Percentiles rank a stretch among this genome's conserved stretches.
Conservation (phyloP, 2,797 vertebrate species). For the Anniella stebbinsi region DNA sequence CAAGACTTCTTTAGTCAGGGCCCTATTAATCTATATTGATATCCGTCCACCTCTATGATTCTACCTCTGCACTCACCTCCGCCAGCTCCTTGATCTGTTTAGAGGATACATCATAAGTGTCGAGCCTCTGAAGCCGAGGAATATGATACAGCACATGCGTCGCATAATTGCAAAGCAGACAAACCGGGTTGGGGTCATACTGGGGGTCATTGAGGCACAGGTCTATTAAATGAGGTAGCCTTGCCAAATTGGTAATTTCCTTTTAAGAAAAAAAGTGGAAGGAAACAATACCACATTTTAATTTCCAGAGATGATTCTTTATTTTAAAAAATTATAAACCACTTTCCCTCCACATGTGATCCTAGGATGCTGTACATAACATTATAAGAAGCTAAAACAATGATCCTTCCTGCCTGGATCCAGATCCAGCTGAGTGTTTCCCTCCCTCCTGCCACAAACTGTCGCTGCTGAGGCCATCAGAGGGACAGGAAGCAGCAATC, state of each 20-base stretch:
- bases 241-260: conserved; percentile 86
- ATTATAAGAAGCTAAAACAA: too few relatives aligned
- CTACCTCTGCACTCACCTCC: conserved; percentile 80
- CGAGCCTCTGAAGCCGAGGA: conserved; percentile 86
- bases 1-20: background rate
- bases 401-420: too few relatives aligned
- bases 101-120: conserved; percentile 84
- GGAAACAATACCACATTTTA: background rate
- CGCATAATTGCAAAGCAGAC: conserved; percentile 88
- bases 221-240: conserved; percentile 81
- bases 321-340: background rate
- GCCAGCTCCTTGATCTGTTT: conserved; percentile 87
- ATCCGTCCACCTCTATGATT: background rate
- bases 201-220: conserved; percentile 87
- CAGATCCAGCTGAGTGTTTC: too few relatives aligned
- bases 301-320: background rate
- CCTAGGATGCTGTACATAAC: too few relatives aligned
- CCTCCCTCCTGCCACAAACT: too few relatives aligned
- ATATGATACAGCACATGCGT: conserved; percentile 91
- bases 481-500: too few relatives aligned
- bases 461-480: too few relatives aligned
- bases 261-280: conserved; percentile 67
- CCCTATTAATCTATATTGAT: too few relatives aligned
- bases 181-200: conserved; percentile 87
- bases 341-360: too few relatives aligned